Conservation (phyloP, 2,888 invertebrate species). For the Nomada ferruginata region DNA sequence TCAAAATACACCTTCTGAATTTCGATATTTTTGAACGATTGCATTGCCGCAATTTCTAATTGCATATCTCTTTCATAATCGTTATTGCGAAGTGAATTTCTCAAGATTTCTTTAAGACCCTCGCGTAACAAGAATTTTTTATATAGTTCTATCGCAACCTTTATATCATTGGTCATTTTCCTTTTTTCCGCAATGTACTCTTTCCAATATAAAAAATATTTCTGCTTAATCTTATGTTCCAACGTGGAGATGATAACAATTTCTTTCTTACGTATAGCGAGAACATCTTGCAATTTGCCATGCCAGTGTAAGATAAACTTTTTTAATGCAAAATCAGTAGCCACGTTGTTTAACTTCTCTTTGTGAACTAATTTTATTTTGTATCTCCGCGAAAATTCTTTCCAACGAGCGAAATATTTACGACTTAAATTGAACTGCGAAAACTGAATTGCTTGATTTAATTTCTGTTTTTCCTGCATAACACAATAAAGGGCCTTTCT, state of each 20-base stretch:
- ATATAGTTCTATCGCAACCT: constrained; percentile 60
- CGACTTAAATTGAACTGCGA: constrained; percentile 42
- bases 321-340: constrained; percentile 53
- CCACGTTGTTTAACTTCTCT: constrained; percentile 50
- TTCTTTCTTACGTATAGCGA: constrained; percentile 50
- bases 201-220: constrained; percentile 62
- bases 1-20: constrained; percentile 63
- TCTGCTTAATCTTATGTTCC: constrained; percentile 52
- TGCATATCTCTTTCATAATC: constrained; percentile 52
- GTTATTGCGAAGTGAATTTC: constrained; percentile 45
- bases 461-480: constrained; percentile 59
- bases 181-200: constrained; percentile 47
- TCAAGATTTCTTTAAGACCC: constrained; percentile 58
- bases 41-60: constrained; percentile 47
- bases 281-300: constrained; percentile 43
- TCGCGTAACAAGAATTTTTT: constrained; percentile 58
- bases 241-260: constrained; percentile 20
- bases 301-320: constrained; percentile 63
- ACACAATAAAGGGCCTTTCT: constrained; percentile 52
- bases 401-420: constrained; percentile 64
- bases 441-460: constrained; percentile 56
- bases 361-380: constrained; percentile 57
- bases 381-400: constrained; percentile 51
- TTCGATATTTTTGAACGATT: constrained; percentile 58
- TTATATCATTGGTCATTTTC: constrained; percentile 45